Evolutionary conservation across 2,113 vertebrate genomes (phyloP).

Genomic region (Semicossyphus pulcher): DNA sequence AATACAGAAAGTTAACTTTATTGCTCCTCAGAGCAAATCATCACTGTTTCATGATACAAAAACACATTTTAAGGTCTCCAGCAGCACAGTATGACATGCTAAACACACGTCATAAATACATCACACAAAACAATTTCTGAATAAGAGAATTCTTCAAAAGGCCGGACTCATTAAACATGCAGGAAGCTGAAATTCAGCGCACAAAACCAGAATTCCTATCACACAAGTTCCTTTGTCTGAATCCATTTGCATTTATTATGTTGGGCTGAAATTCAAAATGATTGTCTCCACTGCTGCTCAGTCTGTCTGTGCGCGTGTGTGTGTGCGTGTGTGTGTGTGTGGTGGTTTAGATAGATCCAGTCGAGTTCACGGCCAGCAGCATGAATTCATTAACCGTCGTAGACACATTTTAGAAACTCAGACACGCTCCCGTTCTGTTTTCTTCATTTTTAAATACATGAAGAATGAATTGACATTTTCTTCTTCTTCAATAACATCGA

Average conservation of each 20-base stretch:
- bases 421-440: not conserved
- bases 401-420: conserved; percentile 7
- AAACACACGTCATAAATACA: not conserved
- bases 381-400: conserved; percentile 41
- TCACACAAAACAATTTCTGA: not conserved
- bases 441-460: not conserved
- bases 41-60: not conserved
- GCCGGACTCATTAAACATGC: not conserved
- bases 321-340: conserved; percentile 30
- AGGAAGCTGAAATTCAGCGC: conserved; percentile 1
- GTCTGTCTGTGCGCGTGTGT: conserved; percentile 27
- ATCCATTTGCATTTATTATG: conserved; percentile 51
- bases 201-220: conserved; percentile 16
- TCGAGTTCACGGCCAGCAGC: conserved; percentile 53
- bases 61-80: conserved; percentile 10
- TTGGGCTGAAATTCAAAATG: conserved; percentile 69
- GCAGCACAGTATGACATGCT: not conserved
- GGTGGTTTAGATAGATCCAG: conserved; percentile 49
- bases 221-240: conserved; percentile 9
- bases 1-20: not conserved
- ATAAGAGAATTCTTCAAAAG: conserved; percentile 6
- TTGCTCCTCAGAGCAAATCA: conserved; percentile 7
- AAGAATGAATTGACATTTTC: conserved; percentile 4
- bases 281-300: conserved; percentile 49
- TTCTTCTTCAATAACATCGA: not conserved